Base-by-base conservation (phyloP, 2,888 invertebrate genomes). In the Hydropsyche betteni region DNA sequence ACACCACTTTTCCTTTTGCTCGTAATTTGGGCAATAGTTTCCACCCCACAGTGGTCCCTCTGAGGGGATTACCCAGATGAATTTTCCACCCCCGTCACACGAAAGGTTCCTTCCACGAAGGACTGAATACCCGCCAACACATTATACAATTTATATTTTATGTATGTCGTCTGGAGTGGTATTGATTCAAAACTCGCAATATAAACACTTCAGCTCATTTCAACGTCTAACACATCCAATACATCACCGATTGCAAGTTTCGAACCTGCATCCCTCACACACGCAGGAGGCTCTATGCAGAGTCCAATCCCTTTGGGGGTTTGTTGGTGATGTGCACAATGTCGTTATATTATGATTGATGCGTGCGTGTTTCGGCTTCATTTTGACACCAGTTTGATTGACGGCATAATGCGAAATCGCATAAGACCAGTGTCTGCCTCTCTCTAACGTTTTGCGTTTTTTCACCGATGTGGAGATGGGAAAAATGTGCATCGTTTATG, bases 11-110 rank as follows among this genome's bases (percentile, higher is more conserved):
- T 76, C 77, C 69, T 73, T 79, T 79, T 74, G 75, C 68, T 58
- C 55, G 70, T 79, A 79, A 79, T 79, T 79, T 79, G 75, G 77
- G 78, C 76, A 79, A 79, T 79, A 79, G 74, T 76, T 75, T 58
- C 72, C 76, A 4, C 76, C 78, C 71, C 14, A 68, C 12, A 64
- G 64, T 34, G 1, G 64, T 64, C 8, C 12, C 64, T 10, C 12
- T 36, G 12, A 38, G 14, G 33, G 74, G 68, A 74, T 74, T 74
- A 51, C 74, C 68, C 34, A 68, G 74, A 74, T 68, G 74, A 64
- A 74, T 74, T 74, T 73, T 74, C 74, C 64, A 52, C 74, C 53
- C 69, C 24, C 33, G 24, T 24, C 24, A 24, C 24, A 24, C 24
- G 44, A 44, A 44, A 44, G 44, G 44, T 44, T 44, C 44, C 44